Conservation (phyloP, 2,797 vertebrate genomes). For the Arrhamphus sclerolepis region DNA sequence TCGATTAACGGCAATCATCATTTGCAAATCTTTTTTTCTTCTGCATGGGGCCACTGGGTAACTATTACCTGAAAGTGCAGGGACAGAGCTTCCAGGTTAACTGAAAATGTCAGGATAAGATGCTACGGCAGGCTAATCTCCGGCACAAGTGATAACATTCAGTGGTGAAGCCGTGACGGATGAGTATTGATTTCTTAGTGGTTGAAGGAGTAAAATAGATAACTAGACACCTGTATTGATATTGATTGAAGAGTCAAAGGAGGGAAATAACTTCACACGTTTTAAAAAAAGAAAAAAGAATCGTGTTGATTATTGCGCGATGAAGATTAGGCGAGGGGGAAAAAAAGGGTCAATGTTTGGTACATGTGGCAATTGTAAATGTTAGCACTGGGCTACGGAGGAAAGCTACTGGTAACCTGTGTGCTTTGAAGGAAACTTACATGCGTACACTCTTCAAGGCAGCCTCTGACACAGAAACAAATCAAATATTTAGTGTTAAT, state of each 20-base stretch:
- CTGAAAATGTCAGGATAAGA: conserved; percentile 67
- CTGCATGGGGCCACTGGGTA: background rate
- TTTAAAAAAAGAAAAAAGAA: conserved; percentile 12
- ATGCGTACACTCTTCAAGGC: background rate
- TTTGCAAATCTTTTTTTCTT: background rate
- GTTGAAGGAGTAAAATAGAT: conserved; percentile 68
- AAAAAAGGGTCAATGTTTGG: background rate
- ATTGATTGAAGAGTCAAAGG: conserved; percentile 62
- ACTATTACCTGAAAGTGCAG: conserved; percentile 7
- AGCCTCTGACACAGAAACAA: conserved; percentile 2
- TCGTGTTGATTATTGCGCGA: conserved; percentile 9
- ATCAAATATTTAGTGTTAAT: conserved; percentile 14
- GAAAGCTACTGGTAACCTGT: background rate
- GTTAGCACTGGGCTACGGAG: conserved; percentile 2
- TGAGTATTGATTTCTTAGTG: conserved; percentile 74
- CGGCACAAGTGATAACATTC: conserved; percentile 75
- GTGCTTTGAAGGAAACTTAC: conserved; percentile 3
- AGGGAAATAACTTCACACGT: conserved; percentile 33
- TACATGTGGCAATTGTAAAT: conserved; percentile 3
- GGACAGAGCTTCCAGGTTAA: conserved; percentile 46
- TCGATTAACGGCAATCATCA: background rate
- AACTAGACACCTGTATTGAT: conserved; percentile 70
- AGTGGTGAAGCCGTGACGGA: conserved; percentile 71
- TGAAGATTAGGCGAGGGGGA: background rate
- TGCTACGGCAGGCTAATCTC: conserved; percentile 70